Percentiles rank a stretch among this genome's conserved stretches.
These are phyloP conservation scores for Tylochromis polylepis DNA, from an alignment of 2,113 vertebrate genomes.

Conservation along the genomic window DNA sequence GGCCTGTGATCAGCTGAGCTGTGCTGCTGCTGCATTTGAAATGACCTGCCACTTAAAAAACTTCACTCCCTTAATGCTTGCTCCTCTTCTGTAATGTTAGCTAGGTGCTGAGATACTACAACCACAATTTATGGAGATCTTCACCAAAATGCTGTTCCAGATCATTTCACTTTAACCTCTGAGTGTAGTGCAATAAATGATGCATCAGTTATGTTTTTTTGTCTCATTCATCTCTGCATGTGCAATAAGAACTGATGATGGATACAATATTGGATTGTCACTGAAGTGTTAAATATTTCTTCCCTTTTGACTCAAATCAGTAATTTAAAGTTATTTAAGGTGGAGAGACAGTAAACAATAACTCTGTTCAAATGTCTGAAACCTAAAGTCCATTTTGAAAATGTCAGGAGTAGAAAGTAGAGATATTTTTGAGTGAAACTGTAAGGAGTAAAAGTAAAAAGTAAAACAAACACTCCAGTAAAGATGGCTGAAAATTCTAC, in stretches of 20 bases:
- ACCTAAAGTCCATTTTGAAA: not conserved
- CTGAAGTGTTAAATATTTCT: not conserved
- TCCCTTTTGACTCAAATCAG: not conserved
- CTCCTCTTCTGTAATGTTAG: not conserved
- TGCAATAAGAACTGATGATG: not conserved
- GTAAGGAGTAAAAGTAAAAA: not conserved
- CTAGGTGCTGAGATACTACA: not conserved
- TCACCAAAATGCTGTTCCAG: not conserved
- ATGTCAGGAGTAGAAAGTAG: not conserved
- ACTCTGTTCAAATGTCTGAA: not conserved
- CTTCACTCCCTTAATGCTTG: not conserved
- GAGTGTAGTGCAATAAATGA: fast-evolving
- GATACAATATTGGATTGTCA: not conserved
- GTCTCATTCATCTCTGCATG: too few relatives aligned
- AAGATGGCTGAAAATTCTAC: not conserved
- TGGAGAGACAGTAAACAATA: not conserved
- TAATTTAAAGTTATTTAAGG: not conserved
- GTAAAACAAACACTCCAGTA: not conserved
- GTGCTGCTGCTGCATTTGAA: not conserved
- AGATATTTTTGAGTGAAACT: not conserved
- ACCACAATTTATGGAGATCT: not conserved
- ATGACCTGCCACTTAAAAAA: too few relatives aligned
- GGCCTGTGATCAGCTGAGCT: not conserved
- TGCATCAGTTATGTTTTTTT: too few relatives aligned
- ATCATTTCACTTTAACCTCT: not conserved